phyloP scores from a whole-genome alignment of 1,140 invertebrate genomes.

The Acromyrmex heyeri region DNA sequence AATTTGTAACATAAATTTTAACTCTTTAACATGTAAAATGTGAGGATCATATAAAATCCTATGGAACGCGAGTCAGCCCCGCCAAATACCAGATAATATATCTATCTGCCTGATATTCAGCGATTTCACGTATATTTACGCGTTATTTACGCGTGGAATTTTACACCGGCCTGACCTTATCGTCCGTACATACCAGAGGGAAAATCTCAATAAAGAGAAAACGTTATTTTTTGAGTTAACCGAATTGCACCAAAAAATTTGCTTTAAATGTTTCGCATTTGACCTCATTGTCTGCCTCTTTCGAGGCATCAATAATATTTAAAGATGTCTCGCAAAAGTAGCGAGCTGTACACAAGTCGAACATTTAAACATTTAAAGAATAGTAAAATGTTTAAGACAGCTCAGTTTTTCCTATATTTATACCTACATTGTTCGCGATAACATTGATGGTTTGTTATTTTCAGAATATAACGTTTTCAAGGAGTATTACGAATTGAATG shows the following conservation, averaged over 20 bases:
- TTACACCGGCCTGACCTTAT: constrained; percentile 12
- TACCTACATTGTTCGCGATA: neutral
- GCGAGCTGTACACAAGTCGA: neutral
- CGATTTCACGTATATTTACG: constrained; percentile 13
- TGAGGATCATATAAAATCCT: neutral
- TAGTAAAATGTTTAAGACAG: neutral
- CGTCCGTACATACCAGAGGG: neutral
- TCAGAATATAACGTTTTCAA: neutral
- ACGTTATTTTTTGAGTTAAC: constrained; percentile 15
- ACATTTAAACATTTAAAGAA: neutral
- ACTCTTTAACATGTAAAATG: neutral
- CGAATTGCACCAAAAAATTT: neutral
- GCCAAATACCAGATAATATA: neutral
- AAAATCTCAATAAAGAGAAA: neutral
- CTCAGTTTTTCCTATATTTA: neutral
- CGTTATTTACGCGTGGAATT: constrained; percentile 45
- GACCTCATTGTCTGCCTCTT: constrained; percentile 1
- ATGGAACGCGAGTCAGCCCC: neutral
- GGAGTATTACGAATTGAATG: constrained; percentile 1
- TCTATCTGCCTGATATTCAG: constrained; percentile 4
- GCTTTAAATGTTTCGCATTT: constrained; percentile 23
- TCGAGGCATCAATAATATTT: neutral
- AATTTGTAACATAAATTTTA: constrained; percentile 8
- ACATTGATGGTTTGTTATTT: neutral
- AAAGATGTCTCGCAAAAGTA: neutral